These are phyloP conservation scores for Haliaeetus vocifer DNA, from an alignment of 2,797 vertebrate species.

Conservation along the genomic window DNA sequence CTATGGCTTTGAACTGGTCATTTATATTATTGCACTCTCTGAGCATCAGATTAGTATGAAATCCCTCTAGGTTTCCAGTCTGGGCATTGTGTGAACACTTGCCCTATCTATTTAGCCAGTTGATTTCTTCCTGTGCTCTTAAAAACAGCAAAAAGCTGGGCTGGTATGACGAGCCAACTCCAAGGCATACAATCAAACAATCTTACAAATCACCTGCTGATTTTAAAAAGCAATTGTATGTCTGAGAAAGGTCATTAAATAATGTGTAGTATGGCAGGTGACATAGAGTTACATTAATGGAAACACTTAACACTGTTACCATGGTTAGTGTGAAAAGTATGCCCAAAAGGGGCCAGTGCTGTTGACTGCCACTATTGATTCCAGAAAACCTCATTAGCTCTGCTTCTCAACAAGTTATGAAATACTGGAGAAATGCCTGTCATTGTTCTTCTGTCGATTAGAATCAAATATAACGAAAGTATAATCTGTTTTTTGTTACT, in stretches of 20 bases:
- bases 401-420: constrained; percentile 8
- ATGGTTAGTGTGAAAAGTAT: constrained; percentile 9
- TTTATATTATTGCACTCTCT: constrained; percentile 1
- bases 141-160: background rate
- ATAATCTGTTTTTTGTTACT: background rate
- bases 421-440: constrained; percentile 6
- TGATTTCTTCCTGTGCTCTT: background rate
- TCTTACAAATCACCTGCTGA: constrained; percentile 14
- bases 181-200: background rate
- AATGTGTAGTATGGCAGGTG: background rate
- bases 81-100: background rate
- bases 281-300: background rate
- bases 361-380: background rate
- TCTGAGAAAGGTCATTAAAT: constrained; percentile 37
- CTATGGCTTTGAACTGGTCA: background rate
- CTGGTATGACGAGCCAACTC: background rate
- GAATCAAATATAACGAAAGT: background rate
- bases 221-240: constrained; percentile 23
- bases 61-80: background rate
- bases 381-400: constrained; percentile 32
- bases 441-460: constrained; percentile 20
- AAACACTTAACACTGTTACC: constrained; percentile 16
- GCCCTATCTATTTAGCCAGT: background rate
- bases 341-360: background rate
- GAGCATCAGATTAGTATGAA: background rate